Evolutionary conservation across 2,888 invertebrate species (phyloP).

Genomic region (Eulithis prunata): DNA sequence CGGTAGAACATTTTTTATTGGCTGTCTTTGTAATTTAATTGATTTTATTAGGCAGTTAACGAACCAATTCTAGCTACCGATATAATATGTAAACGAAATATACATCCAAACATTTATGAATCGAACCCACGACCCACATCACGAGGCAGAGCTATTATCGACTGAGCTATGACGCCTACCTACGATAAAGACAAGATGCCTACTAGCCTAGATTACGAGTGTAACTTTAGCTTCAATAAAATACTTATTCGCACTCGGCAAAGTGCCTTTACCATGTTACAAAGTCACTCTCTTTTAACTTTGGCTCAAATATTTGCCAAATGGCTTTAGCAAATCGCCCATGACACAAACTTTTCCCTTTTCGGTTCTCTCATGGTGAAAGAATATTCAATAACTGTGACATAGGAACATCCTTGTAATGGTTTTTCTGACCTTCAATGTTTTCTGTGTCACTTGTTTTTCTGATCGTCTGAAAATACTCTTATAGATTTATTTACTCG

Average conservation of each 20-base stretch:
- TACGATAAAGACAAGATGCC: no score
- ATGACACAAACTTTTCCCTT: conserved; percentile 60
- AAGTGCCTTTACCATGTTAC: conserved; percentile 38
- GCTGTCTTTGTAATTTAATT: conserved; percentile 2
- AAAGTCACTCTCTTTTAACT: conserved; percentile 55
- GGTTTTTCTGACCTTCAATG: conserved; percentile 39
- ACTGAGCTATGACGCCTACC: no score
- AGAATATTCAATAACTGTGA: conserved; percentile 61
- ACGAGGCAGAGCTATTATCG: no score
- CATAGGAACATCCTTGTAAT: conserved; percentile 52
- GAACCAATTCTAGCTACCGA: neutral
- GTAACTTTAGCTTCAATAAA: neutral
- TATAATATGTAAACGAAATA: no score
- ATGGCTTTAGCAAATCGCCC: conserved; percentile 63
- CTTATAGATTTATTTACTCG: neutral
- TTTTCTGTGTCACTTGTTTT: conserved; percentile 38
- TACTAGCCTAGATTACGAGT: no score
- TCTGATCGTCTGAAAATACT: conserved; percentile 12
- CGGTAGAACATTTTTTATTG: conserved; percentile 21
- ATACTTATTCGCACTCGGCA: neutral
- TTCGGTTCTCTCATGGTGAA: conserved; percentile 52
- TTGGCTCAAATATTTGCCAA: conserved; percentile 59
- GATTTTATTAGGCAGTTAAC: neutral
- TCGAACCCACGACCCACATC: no score
- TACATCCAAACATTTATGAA: no score